phyloP scores from a whole-genome alignment of 2,888 invertebrate genomes.

The Amblyjoppa proteus region DNA sequence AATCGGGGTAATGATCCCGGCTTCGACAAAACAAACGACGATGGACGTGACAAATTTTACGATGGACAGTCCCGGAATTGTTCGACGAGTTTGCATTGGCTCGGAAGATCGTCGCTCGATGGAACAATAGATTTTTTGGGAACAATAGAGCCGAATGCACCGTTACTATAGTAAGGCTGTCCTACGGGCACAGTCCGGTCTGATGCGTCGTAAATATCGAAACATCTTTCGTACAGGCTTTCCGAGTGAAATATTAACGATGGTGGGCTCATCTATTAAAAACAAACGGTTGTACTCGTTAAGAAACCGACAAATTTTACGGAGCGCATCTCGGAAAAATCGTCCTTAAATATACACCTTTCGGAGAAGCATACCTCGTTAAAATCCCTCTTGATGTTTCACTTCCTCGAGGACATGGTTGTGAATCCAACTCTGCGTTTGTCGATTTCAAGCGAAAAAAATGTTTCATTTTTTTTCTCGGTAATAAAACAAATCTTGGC shows the following conservation, averaged over 20 bases:
- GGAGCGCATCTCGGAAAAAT: neutral
- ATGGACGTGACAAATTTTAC: neutral
- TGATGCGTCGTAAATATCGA: neutral
- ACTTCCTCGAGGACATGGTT: neutral
- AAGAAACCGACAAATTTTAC: neutral
- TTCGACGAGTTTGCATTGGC: neutral
- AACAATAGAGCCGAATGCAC: neutral
- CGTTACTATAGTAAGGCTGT: neutral
- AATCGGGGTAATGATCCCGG: slow-evolving; percentile 17
- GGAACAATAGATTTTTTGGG: slow-evolving; percentile 7
- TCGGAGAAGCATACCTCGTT: neutral
- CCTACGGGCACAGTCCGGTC: neutral
- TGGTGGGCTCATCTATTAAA: neutral
- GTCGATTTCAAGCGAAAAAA: neutral
- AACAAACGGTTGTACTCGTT: neutral
- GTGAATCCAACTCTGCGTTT: neutral
- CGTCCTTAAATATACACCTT: neutral
- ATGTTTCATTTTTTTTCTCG: too few species aligned
- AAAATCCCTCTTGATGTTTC: neutral
- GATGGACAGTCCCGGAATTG: neutral
- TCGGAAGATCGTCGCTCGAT: neutral
- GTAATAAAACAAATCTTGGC: too few species aligned
- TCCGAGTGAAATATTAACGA: neutral
- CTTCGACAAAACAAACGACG: slow-evolving; percentile 12
- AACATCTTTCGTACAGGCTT: neutral